Evolutionary conservation across 2,797 vertebrate species (phyloP), one percentile per base, ranked within the genome.

Genomic region (Rhabdomys pumilio): DNA sequence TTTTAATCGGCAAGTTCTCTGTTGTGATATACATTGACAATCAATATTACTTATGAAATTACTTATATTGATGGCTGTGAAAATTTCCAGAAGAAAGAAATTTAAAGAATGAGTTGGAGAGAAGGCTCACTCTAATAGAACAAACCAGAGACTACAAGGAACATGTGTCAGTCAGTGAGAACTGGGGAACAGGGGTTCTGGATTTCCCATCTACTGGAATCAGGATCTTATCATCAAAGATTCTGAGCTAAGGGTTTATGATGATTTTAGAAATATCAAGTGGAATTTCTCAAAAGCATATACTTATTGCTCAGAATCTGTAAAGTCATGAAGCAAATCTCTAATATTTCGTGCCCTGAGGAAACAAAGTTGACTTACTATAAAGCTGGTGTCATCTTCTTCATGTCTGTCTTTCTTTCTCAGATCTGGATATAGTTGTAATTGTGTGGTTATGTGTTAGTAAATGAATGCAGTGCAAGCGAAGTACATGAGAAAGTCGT

Each of bases 41-140:
- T 19, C 13, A 26, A 61, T 4, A 3, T 91, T 38, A 76, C 91
- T 31, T 83, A 1, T 90, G 17, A 38, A 92, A 17, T 12, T 57
- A n/a, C 41, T 57, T 38, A 59, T 31, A 3, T 11, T 69, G 26
- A 67, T 69, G 29, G 24, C 4, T 65, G 14, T 0, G 3, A 1
- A 94, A 12, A 8, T 20, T 79, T 89, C 55, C 26, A 34, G 73
- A 93, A 96, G 57, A n/a, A 89, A 84, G 47, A 94, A 38, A 72
- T 41, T 38, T 12, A 44, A 69, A 67, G 11, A 19, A 17, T 47
- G 55, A n/a, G 19, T 55, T 75, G 20, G 73, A 24, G 11, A 90
- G 61, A 63, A 85, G 47, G 19, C 12, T 87, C 19, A 5, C 24
- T 0, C 9, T 14, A 31, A 24, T 24, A 87, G 24, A 80, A 67